Conservation (phyloP, 2,113 vertebrate species). For the Amazona vittata region DNA sequence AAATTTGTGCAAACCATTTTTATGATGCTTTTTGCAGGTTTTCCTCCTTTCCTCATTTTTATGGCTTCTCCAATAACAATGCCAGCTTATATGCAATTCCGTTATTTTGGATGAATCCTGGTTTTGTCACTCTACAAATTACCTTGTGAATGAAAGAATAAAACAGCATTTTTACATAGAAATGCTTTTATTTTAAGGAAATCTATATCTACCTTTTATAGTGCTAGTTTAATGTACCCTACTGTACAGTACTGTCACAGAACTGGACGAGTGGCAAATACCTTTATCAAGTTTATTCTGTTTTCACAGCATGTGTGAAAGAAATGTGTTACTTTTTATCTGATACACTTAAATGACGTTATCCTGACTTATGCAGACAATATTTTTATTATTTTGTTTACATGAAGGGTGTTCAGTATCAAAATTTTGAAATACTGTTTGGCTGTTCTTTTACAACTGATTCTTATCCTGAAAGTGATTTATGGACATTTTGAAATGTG, state of each 20-base stretch:
- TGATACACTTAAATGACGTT: neutral
- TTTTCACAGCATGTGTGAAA: neutral
- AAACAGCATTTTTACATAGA: neutral
- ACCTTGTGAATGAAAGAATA: neutral
- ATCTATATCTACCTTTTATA: neutral
- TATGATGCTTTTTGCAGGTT: neutral
- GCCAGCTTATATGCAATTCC: neutral
- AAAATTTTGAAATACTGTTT: conserved; percentile 7
- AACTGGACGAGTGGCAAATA: neutral
- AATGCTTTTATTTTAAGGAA: neutral
- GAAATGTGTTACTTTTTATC: neutral
- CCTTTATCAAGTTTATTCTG: neutral
- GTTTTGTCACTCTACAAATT: neutral
- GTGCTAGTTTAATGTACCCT: neutral
- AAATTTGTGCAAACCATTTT: neutral
- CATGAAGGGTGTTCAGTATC: neutral
- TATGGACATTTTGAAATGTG: neutral
- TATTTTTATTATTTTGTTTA: neutral
- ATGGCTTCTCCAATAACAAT: neutral
- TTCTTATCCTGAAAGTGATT: neutral
- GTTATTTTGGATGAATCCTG: neutral
- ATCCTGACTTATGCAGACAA: neutral
- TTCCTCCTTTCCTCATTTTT: neutral
- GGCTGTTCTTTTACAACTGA: conserved; percentile 15
- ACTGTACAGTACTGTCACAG: neutral